Base-by-base conservation (phyloP, 1,140 invertebrate species). In the Drosophila hydei region DNA sequence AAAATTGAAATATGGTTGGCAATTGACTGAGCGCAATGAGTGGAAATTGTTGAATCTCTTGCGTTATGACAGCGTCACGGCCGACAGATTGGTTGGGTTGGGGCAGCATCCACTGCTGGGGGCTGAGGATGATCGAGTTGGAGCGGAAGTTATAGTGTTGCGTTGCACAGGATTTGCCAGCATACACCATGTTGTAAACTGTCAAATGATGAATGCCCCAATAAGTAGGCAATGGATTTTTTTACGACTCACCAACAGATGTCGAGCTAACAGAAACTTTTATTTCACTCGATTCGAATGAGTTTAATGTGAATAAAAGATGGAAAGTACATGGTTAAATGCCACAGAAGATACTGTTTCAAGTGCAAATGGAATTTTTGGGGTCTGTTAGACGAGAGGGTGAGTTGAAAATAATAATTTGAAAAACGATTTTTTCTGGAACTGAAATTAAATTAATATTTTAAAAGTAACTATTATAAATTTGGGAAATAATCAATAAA, bases 1-100 rank as follows among this genome's bases (percentile, higher is more conserved):
- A 81, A 85, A 85, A 85, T 85, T 85, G 83, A 85, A 85, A 85
- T 87, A 85, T 85, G 74, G 77, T 75, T 87, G 72, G 81, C 81
- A 87, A 87, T 85, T 87, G 81, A 77, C 65, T 81, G 67, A 87
- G 42, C 60, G 77, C 81, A 85, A 68, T 75, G 74, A 87, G 81
- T 87, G 81, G 72, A 77, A 77, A 65, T 65, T 71, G 81, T 69
- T 73, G 58, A 69, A 73, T 73, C 50, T 47, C 55, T 45, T 23
- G 45, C 38, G 52, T 52, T 71, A 71, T 54, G 62, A 51, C 61
- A 65, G 61, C 69, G 48, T 71, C 52, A 70, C 60, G 51, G 23
- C n/a, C 33, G 30, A 56, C 19, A 52, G 18, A 9, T 27, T 33
- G 30, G 30, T 11, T 33, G 30, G 9, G 2, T 2, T 33, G 30